phyloP scores from a whole-genome alignment of 2,888 invertebrate species.

The Hemicrepidius hirtus region DNA sequence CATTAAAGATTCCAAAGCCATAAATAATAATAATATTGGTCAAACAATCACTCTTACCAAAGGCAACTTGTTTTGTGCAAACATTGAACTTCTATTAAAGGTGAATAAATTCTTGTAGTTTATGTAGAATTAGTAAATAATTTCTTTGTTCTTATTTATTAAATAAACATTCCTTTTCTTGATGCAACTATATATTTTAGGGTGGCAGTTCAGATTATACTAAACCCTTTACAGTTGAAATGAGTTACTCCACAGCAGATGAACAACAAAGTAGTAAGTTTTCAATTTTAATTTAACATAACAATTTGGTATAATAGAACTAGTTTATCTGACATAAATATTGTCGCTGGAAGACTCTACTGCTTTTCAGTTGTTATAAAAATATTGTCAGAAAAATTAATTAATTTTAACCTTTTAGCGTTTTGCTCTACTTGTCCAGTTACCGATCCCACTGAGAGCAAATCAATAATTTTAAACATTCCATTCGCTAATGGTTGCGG shows the following conservation, averaged over 20 bases:
- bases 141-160: slow-evolving; percentile 1
- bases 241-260: slow-evolving; percentile 40
- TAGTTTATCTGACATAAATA: too few species aligned
- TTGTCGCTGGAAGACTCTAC: too few species aligned
- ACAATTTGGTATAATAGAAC: too few species aligned
- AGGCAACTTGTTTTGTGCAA: slow-evolving; percentile 12
- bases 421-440: slow-evolving; percentile 58
- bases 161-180: not conserved
- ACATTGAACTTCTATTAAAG: slow-evolving; percentile 21
- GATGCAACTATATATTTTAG: slow-evolving; percentile 21
- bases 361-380: too few species aligned
- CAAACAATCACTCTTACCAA: slow-evolving; percentile 13
- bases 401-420: slow-evolving; percentile 28
- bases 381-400: too few species aligned
- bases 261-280: slow-evolving; percentile 39
- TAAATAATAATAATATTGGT: slow-evolving; percentile 24
- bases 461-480: slow-evolving; percentile 54
- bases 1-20: slow-evolving; percentile 27
- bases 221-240: slow-evolving; percentile 46
- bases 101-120: slow-evolving; percentile 22
- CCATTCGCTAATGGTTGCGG: slow-evolving; percentile 74
- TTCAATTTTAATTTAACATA: not conserved
- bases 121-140: too few species aligned
- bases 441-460: slow-evolving; percentile 50
- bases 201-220: slow-evolving; percentile 44